Percentiles rank a stretch among this genome's conserved stretches.
These are phyloP conservation scores for Axis porcinus DNA, from an alignment of 2,113 vertebrate species.

Conservation along the genomic window DNA sequence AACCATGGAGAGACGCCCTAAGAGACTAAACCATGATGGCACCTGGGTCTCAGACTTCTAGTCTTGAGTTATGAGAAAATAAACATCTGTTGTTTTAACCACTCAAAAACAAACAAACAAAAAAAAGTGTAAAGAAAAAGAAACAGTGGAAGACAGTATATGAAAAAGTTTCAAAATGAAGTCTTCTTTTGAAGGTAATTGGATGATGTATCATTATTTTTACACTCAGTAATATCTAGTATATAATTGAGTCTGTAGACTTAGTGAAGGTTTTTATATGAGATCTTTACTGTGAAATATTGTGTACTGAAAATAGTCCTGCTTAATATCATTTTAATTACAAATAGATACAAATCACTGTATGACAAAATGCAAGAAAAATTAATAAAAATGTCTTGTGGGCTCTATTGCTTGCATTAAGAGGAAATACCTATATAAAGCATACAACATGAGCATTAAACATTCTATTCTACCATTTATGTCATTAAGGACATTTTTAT, in stretches of 20 bases:
- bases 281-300: constrained; percentile 23
- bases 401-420: background rate
- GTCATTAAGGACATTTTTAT: background rate
- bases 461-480: background rate
- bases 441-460: background rate
- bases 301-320: background rate
- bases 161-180: background rate
- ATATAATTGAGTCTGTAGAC: background rate
- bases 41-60: background rate
- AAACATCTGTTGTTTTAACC: background rate
- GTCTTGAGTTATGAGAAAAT: background rate
- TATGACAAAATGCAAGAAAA: background rate
- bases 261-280: background rate
- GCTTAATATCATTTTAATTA: constrained; percentile 59
- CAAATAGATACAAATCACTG: constrained; percentile 30
- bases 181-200: background rate
- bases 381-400: constrained; percentile 18
- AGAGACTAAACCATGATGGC: background rate
- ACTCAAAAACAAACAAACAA: background rate
- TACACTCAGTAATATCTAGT: background rate
- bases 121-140: background rate
- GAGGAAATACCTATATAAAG: background rate
- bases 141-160: background rate
- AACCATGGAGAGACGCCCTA: rapidly evolving
- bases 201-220: constrained; percentile 11